Evolutionary conservation across 2,888 invertebrate genomes (phyloP).

Genomic region (Noctua pronuba): DNA sequence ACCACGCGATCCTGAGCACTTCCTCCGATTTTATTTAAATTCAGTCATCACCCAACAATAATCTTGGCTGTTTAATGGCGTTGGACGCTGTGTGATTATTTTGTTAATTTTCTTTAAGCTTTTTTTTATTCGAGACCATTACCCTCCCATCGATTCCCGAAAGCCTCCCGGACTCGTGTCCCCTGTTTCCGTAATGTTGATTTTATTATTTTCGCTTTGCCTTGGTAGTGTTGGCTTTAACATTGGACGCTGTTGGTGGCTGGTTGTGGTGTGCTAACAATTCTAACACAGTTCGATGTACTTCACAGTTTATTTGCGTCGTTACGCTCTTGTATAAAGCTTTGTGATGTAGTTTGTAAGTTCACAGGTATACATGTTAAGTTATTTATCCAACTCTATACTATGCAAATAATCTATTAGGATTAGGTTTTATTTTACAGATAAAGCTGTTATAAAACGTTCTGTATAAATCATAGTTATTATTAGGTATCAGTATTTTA

Average conservation of each 20-base stretch:
- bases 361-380: conserved; percentile 65
- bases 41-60: conserved; percentile 86
- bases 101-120: conserved; percentile 84
- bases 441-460: conserved; percentile 22
- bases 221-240: conserved; percentile 90
- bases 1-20: conserved; percentile 81
- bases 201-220: conserved; percentile 88
- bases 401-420: conserved; percentile 55
- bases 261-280: conserved; percentile 89
- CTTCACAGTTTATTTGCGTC: conserved; percentile 84
- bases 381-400: conserved; percentile 50
- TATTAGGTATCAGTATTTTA: conserved; percentile 52
- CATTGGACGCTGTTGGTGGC: conserved; percentile 85
- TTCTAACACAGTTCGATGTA: conserved; percentile 84
- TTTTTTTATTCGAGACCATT: conserved; percentile 78
- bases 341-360: conserved; percentile 74
- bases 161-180: conserved; percentile 89
- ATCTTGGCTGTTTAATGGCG: conserved; percentile 87
- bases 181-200: conserved; percentile 90
- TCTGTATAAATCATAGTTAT: conserved; percentile 28
- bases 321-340: conserved; percentile 82
- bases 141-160: conserved; percentile 73
- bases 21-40: conserved; percentile 72
- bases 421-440: conserved; percentile 51
- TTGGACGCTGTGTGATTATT: conserved; percentile 88